Percentiles rank a stretch among this genome's conserved stretches.
phyloP scores from a whole-genome alignment of 2,888 invertebrate genomes.

The Andrena chrysosceles region DNA sequence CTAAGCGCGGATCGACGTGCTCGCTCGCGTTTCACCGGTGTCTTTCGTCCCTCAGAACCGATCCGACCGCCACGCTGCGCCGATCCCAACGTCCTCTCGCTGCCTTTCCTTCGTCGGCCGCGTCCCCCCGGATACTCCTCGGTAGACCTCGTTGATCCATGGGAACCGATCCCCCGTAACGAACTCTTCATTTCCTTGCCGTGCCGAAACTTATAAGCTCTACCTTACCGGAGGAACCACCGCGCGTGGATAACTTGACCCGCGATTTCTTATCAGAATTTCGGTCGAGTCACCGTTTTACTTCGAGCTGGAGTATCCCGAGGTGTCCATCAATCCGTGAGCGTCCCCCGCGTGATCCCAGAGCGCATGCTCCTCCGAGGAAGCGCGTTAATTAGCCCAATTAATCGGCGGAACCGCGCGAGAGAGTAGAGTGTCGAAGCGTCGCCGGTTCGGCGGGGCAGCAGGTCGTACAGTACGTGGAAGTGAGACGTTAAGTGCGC shows the following conservation, averaged over 20 bases:
- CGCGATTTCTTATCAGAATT: too few species aligned
- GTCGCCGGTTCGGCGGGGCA: not conserved
- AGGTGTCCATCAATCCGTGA: not conserved
- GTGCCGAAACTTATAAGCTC: not conserved
- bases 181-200: not conserved
- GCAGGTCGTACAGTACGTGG: constrained; percentile 26
- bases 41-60: constrained; percentile 62
- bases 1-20: constrained; percentile 61
- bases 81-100: not conserved
- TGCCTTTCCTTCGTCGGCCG: constrained; percentile 38
- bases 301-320: not conserved
- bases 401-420: constrained; percentile 39
- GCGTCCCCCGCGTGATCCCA: not conserved
- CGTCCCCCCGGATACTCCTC: constrained; percentile 11
- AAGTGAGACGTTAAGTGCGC: constrained; percentile 68
- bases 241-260: too few species aligned
- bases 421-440: not conserved
- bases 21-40: constrained; percentile 64
- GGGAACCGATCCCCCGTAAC: constrained; percentile 36
- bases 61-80: constrained; percentile 37
- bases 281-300: too few species aligned
- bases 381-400: constrained; percentile 48
- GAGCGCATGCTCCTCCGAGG: not conserved
- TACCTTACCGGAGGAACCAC: too few species aligned
- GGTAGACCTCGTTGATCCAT: constrained; percentile 25